Conservation (phyloP, 92 coral and sea anemone species). For the Zoanthus sociatus region DNA sequence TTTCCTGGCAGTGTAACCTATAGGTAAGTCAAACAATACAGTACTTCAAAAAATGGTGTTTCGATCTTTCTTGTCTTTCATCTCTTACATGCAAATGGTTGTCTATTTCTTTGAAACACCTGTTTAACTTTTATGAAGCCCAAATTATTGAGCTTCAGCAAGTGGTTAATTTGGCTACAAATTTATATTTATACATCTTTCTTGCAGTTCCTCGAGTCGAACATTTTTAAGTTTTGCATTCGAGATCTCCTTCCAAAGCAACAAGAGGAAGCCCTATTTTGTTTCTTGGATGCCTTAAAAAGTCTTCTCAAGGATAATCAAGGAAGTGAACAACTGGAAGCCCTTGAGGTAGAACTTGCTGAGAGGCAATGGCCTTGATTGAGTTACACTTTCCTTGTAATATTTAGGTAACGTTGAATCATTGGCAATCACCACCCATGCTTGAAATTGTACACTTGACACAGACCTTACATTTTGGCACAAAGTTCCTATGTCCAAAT, state of each 20-base stretch:
- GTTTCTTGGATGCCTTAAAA: conserved; percentile 20
- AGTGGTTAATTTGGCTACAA: background rate
- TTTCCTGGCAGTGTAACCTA: too few species aligned
- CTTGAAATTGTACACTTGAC: too few species aligned
- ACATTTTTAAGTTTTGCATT: conserved; percentile 47
- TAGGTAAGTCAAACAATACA: too few species aligned
- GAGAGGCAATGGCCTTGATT: conserved; percentile 29
- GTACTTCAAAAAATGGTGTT: too few species aligned
- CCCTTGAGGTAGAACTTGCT: conserved; percentile 1
- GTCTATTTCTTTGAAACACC: too few species aligned
- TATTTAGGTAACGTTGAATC: background rate
- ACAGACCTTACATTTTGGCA: too few species aligned
- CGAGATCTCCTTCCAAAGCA: conserved; percentile 38
- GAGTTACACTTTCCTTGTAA: conserved; percentile 7
- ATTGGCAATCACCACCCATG: background rate
- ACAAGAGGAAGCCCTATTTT: conserved; percentile 37
- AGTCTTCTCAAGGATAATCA: background rate
- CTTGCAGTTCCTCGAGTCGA: conserved; percentile 44
- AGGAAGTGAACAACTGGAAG: background rate
- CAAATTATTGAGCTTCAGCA: background rate
- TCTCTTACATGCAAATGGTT: too few species aligned
- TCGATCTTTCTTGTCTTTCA: too few species aligned
- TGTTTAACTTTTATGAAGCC: background rate
- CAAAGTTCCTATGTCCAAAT: too few species aligned
- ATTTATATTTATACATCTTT: background rate